Conservation (phyloP, 2,888 invertebrate genomes). For the Ormyrus labotus region DNA sequence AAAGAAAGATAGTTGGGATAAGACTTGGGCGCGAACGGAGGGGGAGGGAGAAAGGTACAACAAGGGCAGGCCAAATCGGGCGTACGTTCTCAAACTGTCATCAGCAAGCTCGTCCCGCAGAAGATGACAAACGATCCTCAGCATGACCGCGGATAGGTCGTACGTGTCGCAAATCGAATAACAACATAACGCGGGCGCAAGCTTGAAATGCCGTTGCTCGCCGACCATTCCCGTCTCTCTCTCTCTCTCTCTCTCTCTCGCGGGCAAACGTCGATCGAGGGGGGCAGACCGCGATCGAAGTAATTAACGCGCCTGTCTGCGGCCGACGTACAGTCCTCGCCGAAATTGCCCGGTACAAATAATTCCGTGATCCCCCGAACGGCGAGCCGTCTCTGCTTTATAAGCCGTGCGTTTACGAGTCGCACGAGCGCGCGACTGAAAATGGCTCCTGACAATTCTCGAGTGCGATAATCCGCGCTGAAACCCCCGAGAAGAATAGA, state of each 20-base stretch:
- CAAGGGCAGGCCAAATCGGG: slow-evolving; percentile 31
- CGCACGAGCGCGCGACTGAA: not conserved
- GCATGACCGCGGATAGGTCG: slow-evolving; percentile 46
- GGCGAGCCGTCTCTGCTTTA: not conserved
- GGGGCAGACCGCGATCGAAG: slow-evolving; percentile 53
- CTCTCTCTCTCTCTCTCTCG: not conserved
- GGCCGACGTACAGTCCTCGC: slow-evolving; percentile 41
- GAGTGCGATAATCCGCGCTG: slow-evolving; percentile 57
- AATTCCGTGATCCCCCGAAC: slow-evolving; percentile 16
- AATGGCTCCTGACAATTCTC: not conserved
- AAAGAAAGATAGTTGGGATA: slow-evolving; percentile 22
- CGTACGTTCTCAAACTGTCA: slow-evolving; percentile 51
- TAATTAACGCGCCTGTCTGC: slow-evolving; percentile 57
- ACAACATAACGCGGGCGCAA: slow-evolving; percentile 46
- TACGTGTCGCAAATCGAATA: slow-evolving; percentile 55
- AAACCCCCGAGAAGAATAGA: slow-evolving; percentile 51
- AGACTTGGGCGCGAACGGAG: slow-evolving; percentile 20
- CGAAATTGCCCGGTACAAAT: slow-evolving; percentile 37
- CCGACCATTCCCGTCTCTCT: not conserved
- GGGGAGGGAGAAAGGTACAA: slow-evolving; percentile 1
- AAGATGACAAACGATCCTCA: slow-evolving; percentile 57
- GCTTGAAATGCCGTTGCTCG: slow-evolving; percentile 31
- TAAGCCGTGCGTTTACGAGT: not conserved
- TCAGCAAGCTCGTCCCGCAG: slow-evolving; percentile 52
- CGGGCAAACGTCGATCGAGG: slow-evolving; percentile 44